Evolutionary conservation across 2,113 vertebrate genomes (phyloP), one percentile per base, ranked within the genome.

Genomic region (Odontesthes bonariensis): DNA sequence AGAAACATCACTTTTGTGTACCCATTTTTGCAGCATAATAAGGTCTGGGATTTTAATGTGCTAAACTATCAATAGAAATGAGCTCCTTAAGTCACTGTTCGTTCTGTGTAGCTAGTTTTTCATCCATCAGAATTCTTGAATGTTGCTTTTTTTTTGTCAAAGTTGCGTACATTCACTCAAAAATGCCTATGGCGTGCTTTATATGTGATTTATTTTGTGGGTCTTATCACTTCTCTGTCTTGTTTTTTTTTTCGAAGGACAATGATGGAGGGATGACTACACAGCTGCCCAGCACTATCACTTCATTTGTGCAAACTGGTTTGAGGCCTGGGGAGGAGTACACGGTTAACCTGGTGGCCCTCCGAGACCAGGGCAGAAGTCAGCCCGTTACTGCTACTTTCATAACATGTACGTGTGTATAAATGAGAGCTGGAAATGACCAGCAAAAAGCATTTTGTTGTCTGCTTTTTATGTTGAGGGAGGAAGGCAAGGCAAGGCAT

Each of bases 181-280:
- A 55, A 70, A 67, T 70, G 3, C 44, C 44, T 20, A 59, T 42
- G 9, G 8, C 31, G 14, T 31, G 8, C 31, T 8, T 19, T 1
- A 22, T 17, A 11, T 46, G 4, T 49, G 53, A 6, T 54, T 5
- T 35, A n/a, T 57, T 49, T 56, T 46, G 27, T 27, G 27, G 27
- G 3, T 69, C 52, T 65, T 9, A 55, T 63, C 6, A 16, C 22
- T 22, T 60, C 3, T 73, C 1, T 72, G 3, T 68, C 31, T 74
- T 72, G 3, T 68, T 27, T 74, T 16, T 64, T 71, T 67, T 44
- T 47, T 53, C 33, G 84, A 59, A 99, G 97, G 97, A 98, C 73
- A 99, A 98, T 0, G 97, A 99, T 82, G 98, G 98, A 5, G 96
- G 97, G 0, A 96, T 99, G 91, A 99, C 98, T 0, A 96, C 97